Evolutionary conservation across 2,888 invertebrate genomes (phyloP), one percentile per base, ranked within the genome.

Genomic region (Apoderus coryli): DNA sequence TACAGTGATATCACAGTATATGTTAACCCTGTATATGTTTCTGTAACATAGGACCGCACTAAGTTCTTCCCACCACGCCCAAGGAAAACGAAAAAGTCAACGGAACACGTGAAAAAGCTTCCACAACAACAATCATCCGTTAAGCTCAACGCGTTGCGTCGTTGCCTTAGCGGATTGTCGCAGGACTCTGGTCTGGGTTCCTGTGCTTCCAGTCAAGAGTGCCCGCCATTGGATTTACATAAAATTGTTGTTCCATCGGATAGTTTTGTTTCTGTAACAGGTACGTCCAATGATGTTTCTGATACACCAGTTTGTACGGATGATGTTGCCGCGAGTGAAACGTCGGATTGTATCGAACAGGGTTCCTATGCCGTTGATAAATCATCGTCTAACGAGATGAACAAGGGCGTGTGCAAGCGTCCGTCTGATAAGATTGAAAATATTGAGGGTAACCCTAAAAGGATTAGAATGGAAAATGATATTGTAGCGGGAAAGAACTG

Each of bases 51-150:
- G 76, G 67, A 67, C 43, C 66, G 75, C 49, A 76, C 75, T 55
- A 69, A 62, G 45, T 67, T 69, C 51, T 75, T 72, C 58, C 76
- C 76, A 15, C 75, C 75, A 29, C 62, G 74, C 31, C 75, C 76
- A 55, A 43, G 61, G 60, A 41, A 52, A 40, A 41, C 41, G 33
- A 39, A 36, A 35, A 50, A 44, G 31, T 16, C 31, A 27, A 40
- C 41, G 26, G 46, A 45, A 30, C 34, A 29, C 23, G 43, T 32
- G 25, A 45, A 40, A 30, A 22, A 15, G 15, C 27, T 33, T 10
- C 25, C 29, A n/a, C 5, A 10, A 10, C 25, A 35, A 7, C 4
- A 14, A 19, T 16, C 33, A 5, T 59, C 40, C 27, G 51, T 52
- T 14, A 50, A 54, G 39, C 36, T 50, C 36, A 52, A 54, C 54